These are phyloP conservation scores for Lordiphosa andalusiaca DNA, from an alignment of 2,888 invertebrate genomes.

Conservation along the genomic window DNA sequence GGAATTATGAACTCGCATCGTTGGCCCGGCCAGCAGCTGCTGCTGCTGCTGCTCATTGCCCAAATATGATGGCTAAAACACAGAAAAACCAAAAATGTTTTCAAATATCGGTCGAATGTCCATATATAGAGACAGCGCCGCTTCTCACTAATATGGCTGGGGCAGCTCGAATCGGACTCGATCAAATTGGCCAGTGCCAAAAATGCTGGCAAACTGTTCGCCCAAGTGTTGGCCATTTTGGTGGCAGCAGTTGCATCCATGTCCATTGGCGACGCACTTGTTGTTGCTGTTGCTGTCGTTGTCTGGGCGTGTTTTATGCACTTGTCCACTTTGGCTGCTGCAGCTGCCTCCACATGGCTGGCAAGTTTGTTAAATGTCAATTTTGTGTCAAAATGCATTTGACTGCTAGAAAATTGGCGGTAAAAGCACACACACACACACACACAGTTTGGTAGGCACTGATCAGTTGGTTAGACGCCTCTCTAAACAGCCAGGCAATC, in stretches of 20 bases:
- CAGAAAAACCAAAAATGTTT: constrained; percentile 42
- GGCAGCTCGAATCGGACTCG: constrained; percentile 35
- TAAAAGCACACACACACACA: constrained; percentile 6
- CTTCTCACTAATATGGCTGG: constrained; percentile 49
- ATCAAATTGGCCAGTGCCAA: constrained; percentile 29
- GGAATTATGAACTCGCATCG: constrained; percentile 52
- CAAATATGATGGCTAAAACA: constrained; percentile 32
- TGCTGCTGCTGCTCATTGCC: constrained; percentile 41
- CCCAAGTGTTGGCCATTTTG: constrained; percentile 55
- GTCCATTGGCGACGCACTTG: constrained; percentile 59
- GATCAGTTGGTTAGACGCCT: constrained; percentile 5
- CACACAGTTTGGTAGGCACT: constrained; percentile 3
- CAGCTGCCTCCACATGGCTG: constrained; percentile 45
- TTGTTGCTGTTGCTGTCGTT: constrained; percentile 29
- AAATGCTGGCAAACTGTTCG: constrained; percentile 42
- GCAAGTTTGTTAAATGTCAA: constrained; percentile 76
- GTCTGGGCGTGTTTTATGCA: constrained; percentile 47
- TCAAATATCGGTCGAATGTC: constrained; percentile 64
- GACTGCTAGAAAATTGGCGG: constrained; percentile 41
- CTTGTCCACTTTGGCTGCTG: constrained; percentile 26
- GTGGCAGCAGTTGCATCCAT: constrained; percentile 50
- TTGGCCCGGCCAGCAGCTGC: constrained; percentile 2
- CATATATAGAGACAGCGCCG: constrained; percentile 46
- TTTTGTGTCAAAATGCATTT: constrained; percentile 72
- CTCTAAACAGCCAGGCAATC: constrained; percentile 35